A percentile compares a stretch with the other conserved stretches of the same genome.
Evolutionary conservation across 2,797 vertebrate species (phyloP).

Genomic region (Pangasius larnaudii): DNA sequence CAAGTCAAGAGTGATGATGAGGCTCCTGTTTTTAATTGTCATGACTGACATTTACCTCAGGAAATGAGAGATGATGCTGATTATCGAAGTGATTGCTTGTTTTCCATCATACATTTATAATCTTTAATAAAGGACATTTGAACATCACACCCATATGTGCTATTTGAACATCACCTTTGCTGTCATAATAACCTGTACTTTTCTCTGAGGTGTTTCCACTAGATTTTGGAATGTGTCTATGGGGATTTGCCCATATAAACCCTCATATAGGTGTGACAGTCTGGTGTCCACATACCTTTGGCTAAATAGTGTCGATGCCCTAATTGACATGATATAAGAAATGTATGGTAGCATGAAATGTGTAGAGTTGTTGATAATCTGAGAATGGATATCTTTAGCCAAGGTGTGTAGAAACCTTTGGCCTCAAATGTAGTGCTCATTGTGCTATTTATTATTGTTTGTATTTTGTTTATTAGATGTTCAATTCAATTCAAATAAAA

Average conservation of each 20-base stretch:
- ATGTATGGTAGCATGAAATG: not conserved
- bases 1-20: constrained; percentile 1
- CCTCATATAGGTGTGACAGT: not conserved
- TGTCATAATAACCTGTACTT: not conserved
- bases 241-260: not conserved
- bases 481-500: not conserved
- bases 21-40: not conserved
- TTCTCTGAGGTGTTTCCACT: not conserved
- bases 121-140: not conserved
- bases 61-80: not conserved
- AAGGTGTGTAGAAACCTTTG: not conserved
- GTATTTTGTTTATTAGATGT: not conserved
- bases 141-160: not conserved
- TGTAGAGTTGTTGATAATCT: not conserved
- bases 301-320: not conserved
- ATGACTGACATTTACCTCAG: not conserved
- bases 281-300: not conserved
- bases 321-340: not conserved
- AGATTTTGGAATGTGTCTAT: not conserved
- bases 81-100: not conserved
- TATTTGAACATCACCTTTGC: not conserved
- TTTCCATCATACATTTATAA: not conserved
- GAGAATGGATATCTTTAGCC: not conserved
- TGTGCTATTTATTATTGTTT: not conserved
- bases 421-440: not conserved